These are phyloP conservation scores for Dolichotis patagonum DNA, from an alignment of 2,113 vertebrate species.

Conservation along the genomic window DNA sequence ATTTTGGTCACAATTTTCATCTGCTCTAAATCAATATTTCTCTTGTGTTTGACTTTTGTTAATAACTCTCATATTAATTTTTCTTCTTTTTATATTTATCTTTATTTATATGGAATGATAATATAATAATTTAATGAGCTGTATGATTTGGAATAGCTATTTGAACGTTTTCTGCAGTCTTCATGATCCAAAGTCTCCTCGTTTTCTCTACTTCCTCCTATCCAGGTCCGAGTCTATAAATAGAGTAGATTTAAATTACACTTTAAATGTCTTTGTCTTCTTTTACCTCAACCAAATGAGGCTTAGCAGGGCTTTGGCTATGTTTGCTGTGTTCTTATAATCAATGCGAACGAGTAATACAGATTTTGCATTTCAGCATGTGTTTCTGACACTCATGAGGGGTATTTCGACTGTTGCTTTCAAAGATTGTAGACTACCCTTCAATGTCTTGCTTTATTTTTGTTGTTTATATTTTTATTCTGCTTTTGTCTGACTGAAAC, in stretches of 20 bases:
- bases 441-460: not conserved
- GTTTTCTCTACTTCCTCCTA: not conserved
- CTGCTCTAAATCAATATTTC: not conserved
- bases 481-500: not conserved
- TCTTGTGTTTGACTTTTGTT: not conserved
- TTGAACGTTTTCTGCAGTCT: not conserved
- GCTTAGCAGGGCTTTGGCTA: not conserved
- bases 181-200: not conserved
- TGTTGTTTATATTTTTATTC: too few species aligned
- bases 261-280: constrained; percentile 1
- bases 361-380: too few species aligned
- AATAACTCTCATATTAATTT: not conserved
- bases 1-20: not conserved
- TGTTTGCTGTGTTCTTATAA: too few species aligned
- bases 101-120: not conserved
- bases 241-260: constrained; percentile 22
- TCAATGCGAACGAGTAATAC: too few species aligned
- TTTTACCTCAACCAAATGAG: not conserved
- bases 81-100: not conserved
- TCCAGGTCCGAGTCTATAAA: not conserved
- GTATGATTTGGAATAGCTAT: not conserved
- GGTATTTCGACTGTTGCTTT: not conserved
- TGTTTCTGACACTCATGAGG: too few species aligned
- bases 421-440: too few species aligned
- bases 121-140: not conserved